Percentiles rank a stretch among this genome's conserved stretches.
These are phyloP conservation scores for Diadromus collaris DNA, from an alignment of 2,888 invertebrate species.

Conservation along the genomic window DNA sequence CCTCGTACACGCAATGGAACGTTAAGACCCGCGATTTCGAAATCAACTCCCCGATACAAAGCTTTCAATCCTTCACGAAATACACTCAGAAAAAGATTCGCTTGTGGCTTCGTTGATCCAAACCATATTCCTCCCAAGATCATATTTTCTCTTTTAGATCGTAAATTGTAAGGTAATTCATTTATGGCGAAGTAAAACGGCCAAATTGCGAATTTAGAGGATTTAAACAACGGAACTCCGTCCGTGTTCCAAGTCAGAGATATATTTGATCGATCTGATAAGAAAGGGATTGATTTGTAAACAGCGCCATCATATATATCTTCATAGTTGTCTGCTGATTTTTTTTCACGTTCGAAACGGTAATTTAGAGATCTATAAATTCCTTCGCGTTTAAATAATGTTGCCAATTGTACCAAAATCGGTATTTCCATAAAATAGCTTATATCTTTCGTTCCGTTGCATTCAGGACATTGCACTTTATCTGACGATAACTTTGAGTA, in stretches of 20 bases:
- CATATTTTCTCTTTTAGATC: constrained; percentile 59
- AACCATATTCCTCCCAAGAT: constrained; percentile 61
- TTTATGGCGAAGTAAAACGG: constrained; percentile 61
- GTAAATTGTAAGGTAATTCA: constrained; percentile 56
- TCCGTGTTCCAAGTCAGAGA: constrained; percentile 64
- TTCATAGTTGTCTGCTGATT: constrained; percentile 35
- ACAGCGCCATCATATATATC: constrained; percentile 54
- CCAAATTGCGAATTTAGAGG: constrained; percentile 59
- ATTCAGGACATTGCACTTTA: constrained; percentile 26
- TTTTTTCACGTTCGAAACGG: constrained; percentile 46
- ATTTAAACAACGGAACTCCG: constrained; percentile 60
- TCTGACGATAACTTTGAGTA: constrained; percentile 12
- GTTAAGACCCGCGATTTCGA: constrained; percentile 4
- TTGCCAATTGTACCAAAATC: constrained; percentile 37
- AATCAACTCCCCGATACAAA: constrained; percentile 25
- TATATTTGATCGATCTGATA: constrained; percentile 50
- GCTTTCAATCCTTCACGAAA: constrained; percentile 21
- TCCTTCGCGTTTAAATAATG: constrained; percentile 40
- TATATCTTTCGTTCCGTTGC: constrained; percentile 13
- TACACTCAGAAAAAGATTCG: constrained; percentile 46
- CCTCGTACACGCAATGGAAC: constrained; percentile 8
- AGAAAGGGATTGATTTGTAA: constrained; percentile 51
- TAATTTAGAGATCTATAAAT: constrained; percentile 32
- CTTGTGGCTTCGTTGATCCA: constrained; percentile 55
- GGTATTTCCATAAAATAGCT: constrained; percentile 56